Conservation (phyloP, 2,888 invertebrate genomes). For the Hypselothyrea guttata region DNA sequence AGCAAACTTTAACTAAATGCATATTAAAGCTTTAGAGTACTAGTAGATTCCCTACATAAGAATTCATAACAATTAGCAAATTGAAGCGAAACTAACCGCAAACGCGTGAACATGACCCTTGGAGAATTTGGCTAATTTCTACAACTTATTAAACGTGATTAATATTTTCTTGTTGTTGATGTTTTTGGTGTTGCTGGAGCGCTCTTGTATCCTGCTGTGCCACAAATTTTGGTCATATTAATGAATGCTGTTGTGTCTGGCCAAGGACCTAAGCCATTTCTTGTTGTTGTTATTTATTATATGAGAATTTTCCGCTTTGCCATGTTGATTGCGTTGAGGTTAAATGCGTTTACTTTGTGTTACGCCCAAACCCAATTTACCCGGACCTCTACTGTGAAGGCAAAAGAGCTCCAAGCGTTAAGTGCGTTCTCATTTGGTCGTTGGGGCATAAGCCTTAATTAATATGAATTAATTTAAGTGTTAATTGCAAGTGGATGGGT, state of each 20-base stretch:
- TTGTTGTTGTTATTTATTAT: conserved; percentile 62
- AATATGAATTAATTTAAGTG: conserved; percentile 77
- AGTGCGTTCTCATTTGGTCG: conserved; percentile 67
- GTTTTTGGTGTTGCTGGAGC: conserved; percentile 22
- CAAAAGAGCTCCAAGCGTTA: conserved; percentile 47
- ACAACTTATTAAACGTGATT: conserved; percentile 74
- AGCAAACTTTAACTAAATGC: conserved; percentile 3
- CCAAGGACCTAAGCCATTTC: conserved; percentile 52
- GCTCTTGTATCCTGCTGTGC: conserved; percentile 62
- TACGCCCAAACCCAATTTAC: conserved; percentile 29
- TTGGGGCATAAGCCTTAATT: conserved; percentile 61
- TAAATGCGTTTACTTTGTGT: conserved; percentile 59
- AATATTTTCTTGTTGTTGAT: conserved; percentile 57
- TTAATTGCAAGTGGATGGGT: conserved; percentile 73
- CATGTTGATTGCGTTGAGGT: conserved; percentile 71
- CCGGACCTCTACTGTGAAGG: conserved; percentile 2
- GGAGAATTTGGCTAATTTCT: conserved; percentile 55
- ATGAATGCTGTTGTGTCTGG: conserved; percentile 69
- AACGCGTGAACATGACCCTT: conserved; percentile 1
- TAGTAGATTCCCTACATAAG: conserved; percentile 4
- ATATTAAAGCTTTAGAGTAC: conserved; percentile 11
- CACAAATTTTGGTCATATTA: conserved; percentile 61
- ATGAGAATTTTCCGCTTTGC: conserved; percentile 54
- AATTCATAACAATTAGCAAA: conserved; percentile 61
- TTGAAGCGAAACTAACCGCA: conserved; percentile 21